Conservation (phyloP, 1,140 invertebrate species). For the Elymnias hypermnestra region DNA sequence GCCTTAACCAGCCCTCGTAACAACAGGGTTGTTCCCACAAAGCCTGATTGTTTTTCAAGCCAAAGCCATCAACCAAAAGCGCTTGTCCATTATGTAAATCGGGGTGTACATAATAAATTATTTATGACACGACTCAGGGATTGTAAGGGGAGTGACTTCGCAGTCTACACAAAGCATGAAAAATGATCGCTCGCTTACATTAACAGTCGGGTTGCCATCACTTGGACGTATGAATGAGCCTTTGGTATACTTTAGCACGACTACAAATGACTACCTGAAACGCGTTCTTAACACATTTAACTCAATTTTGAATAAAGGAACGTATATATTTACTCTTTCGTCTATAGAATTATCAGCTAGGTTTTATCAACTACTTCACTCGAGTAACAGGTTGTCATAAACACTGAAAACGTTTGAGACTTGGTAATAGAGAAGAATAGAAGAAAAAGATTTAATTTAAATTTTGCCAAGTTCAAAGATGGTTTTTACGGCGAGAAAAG, state of each 20-base stretch:
- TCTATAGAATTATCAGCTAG: too few relatives aligned
- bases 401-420: too few relatives aligned
- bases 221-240: neutral
- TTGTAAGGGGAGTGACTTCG: conserved; percentile 1
- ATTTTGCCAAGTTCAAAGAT: too few relatives aligned
- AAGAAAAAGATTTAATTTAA: too few relatives aligned
- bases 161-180: conserved; percentile 3
- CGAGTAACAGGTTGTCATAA: too few relatives aligned
- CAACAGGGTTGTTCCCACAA: neutral
- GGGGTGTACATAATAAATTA: conserved; percentile 9
- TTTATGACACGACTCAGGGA: neutral
- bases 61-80: conserved; percentile 11
- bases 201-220: neutral
- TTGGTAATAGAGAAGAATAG: too few relatives aligned
- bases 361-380: too few relatives aligned
- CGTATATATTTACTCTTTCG: too few relatives aligned
- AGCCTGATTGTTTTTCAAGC: neutral
- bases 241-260: neutral
- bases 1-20: neutral
- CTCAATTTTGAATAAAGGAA: too few relatives aligned
- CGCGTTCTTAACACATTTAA: too few relatives aligned
- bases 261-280: too few relatives aligned
- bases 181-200: conserved; percentile 1
- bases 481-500: too few relatives aligned
- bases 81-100: conserved; percentile 47